Evolutionary conservation across 2,797 vertebrate genomes (phyloP), one percentile per base, ranked within the genome.

Genomic region (Melanotaenia parkinsoni): DNA sequence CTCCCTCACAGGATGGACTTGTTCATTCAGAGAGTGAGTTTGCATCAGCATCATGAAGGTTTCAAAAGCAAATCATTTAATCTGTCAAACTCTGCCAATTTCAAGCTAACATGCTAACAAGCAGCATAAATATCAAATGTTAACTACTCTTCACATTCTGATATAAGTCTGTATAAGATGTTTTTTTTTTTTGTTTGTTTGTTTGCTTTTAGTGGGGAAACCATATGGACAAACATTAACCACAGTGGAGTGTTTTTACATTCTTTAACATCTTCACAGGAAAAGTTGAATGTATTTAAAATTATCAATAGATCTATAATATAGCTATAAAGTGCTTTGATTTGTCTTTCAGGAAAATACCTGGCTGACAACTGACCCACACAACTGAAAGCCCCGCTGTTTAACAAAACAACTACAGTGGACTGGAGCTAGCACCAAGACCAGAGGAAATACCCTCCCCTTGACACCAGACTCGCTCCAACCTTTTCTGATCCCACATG

Each of bases 331-430:
- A 45, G n/a, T 43, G 1, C 71, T 56, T 62, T 3, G 0, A 68
- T 65, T 0, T 67, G 18, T 33, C 0, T 93, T 95, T 59, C 67
- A 99, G 98, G 98, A 90, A 99, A 99, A 87, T 99, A 99, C 87
- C 91, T 99, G 94, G 97, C 97, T 0, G 98, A 99, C 93, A 97
- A 96, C 92, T 99, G 94, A 96, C 77, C 58, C 40, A 16, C 26
- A 50, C 81, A 77, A 65, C 76, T 70, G 72, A 82, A 67, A 83
- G 59, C 83, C 83, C 58, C 83, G 57, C 77, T 83, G 80, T 76
- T 79, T 84, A 90, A 79, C 80, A 74, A 60, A 85, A 72, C 53
- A 35, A 73, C 73, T 54, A 69, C 89, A 83, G 79, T 79, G 90
- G 84, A 91, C 84, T n/a, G 81, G 84, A 84, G 68, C 72, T 54